phyloP scores from a whole-genome alignment of 2,888 invertebrate genomes.

The Sialis lutaria region DNA sequence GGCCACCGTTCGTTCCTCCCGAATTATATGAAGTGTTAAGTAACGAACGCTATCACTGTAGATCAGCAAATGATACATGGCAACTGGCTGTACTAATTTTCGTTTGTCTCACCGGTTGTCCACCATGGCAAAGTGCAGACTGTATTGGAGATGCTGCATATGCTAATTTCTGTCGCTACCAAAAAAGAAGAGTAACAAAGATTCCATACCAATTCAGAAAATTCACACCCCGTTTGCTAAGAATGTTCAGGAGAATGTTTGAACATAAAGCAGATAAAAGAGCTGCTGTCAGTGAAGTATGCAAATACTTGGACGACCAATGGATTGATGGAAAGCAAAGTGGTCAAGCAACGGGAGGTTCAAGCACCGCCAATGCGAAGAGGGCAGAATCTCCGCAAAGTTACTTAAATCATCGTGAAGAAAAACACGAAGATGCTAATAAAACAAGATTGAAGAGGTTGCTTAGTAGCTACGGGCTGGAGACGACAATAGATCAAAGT shows the following conservation, averaged over 20 bases:
- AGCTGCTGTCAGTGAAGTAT: constrained; percentile 37
- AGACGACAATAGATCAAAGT: constrained; percentile 42
- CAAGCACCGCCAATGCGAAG: constrained; percentile 17
- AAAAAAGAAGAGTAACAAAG: constrained; percentile 39
- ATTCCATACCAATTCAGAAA: constrained; percentile 37
- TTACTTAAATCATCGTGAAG: constrained; percentile 25
- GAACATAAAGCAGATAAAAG: constrained; percentile 49
- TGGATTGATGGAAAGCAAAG: constrained; percentile 37
- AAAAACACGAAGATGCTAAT: constrained; percentile 28
- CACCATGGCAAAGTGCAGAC: constrained; percentile 54
- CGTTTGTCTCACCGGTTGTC: constrained; percentile 47
- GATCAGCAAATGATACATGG: constrained; percentile 54
- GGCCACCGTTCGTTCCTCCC: constrained; percentile 39
- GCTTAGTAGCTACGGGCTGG: constrained; percentile 41
- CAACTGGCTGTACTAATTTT: constrained; percentile 56
- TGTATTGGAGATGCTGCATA: constrained; percentile 54
- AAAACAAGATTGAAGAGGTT: constrained; percentile 33
- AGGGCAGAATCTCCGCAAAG: constrained; percentile 30
- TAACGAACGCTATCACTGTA: constrained; percentile 46
- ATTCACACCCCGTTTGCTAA: constrained; percentile 48
- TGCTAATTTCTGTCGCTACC: constrained; percentile 46
- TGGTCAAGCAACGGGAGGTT: constrained; percentile 27
- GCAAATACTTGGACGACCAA: constrained; percentile 39
- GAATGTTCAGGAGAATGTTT: constrained; percentile 51
- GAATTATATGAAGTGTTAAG: constrained; percentile 39